Evolutionary conservation across 2,888 invertebrate genomes (phyloP).

Genomic region (Mythimna pallens): DNA sequence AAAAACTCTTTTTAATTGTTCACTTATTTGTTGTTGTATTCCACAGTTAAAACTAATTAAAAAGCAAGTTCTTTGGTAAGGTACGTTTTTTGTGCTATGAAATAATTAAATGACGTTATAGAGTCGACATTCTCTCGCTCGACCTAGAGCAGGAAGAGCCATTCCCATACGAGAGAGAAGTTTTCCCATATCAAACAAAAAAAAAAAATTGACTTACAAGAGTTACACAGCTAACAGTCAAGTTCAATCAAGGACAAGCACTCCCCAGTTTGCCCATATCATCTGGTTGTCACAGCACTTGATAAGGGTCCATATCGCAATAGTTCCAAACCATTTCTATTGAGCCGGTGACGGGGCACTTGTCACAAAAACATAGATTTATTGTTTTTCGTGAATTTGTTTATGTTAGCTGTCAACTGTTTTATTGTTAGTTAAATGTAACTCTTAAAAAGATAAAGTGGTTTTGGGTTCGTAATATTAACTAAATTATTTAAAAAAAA

Average conservation of each 20-base stretch:
- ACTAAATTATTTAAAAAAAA: not conserved
- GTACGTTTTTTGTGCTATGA: too few species aligned
- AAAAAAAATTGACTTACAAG: not conserved
- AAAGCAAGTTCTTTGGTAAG: too few species aligned
- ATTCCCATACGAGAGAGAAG: too few species aligned
- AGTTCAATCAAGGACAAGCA: constrained; percentile 31
- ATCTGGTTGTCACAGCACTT: constrained; percentile 50
- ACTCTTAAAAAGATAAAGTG: not conserved
- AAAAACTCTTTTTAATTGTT: too few species aligned
- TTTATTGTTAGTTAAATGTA: constrained; percentile 16
- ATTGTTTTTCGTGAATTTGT: constrained; percentile 35
- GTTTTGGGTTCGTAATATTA: not conserved
- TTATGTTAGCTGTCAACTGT: constrained; percentile 11
- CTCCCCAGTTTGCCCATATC: constrained; percentile 32
- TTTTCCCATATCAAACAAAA: too few species aligned
- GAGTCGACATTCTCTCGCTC: too few species aligned
- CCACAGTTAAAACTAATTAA: too few species aligned
- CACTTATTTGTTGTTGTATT: too few species aligned
- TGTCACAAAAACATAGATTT: constrained; percentile 43
- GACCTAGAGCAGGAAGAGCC: too few species aligned
- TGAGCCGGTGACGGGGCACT: constrained; percentile 19
- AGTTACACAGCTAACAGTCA: constrained; percentile 4
- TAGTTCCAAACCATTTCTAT: constrained; percentile 28
- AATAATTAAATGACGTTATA: too few species aligned
- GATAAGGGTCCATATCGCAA: constrained; percentile 51